Evolutionary conservation across 2,888 invertebrate genomes (phyloP).

Genomic region (Apomyelois bistriatella): DNA sequence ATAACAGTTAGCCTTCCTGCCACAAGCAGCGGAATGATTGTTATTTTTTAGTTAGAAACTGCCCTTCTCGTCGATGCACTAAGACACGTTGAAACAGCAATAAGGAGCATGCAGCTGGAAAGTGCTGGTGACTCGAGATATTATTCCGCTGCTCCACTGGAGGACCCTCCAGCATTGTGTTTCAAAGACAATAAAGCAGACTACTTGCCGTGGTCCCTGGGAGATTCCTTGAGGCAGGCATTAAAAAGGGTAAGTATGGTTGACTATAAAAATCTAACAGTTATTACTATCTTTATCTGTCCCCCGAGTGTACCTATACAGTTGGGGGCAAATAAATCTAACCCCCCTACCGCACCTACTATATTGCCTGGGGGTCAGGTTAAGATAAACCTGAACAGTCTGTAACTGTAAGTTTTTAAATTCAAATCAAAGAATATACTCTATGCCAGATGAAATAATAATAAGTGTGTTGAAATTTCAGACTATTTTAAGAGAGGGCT

Average conservation of each 20-base stretch:
- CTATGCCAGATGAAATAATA: neutral
- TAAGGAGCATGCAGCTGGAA: slow-evolving; percentile 39
- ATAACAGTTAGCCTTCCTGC: too few species aligned
- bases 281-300: too few species aligned
- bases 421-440: too few species aligned
- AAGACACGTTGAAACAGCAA: slow-evolving; percentile 58
- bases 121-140: slow-evolving; percentile 17
- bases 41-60: slow-evolving; percentile 52
- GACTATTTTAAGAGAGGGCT: slow-evolving; percentile 72
- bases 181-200: slow-evolving; percentile 81
- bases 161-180: slow-evolving; percentile 82
- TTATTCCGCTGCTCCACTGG: slow-evolving; percentile 53
- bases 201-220: slow-evolving; percentile 52
- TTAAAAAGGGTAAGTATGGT: slow-evolving; percentile 36
- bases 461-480: slow-evolving; percentile 36
- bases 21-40: too few species aligned
- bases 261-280: neutral
- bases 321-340: too few species aligned
- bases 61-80: slow-evolving; percentile 62
- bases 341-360: too few species aligned
- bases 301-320: too few species aligned
- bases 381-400: too few species aligned
- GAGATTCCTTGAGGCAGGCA: slow-evolving; percentile 40
- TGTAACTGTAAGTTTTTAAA: too few species aligned
- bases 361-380: too few species aligned